Evolutionary conservation across 2,797 vertebrate genomes (phyloP).

Genomic region (Sebastes oblongus): DNA sequence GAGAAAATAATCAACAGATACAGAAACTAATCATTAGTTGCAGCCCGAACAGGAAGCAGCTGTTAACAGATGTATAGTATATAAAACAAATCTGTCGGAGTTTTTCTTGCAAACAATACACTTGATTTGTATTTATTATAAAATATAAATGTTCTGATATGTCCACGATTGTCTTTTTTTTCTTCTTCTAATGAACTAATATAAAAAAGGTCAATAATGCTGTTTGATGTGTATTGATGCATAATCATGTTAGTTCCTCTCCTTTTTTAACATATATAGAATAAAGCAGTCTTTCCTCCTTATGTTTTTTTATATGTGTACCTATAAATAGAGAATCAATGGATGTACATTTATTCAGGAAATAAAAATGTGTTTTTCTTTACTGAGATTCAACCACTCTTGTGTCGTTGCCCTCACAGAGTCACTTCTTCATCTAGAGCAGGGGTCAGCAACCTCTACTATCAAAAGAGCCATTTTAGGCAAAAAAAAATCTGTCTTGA

Average conservation of each 20-base stretch:
- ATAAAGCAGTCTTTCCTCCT: background rate
- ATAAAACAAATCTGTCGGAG: background rate
- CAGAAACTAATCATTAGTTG: too few species aligned
- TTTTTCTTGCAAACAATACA: background rate
- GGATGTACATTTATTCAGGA: slow-evolving; percentile 2
- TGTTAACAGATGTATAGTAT: too few species aligned
- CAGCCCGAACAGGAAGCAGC: too few species aligned
- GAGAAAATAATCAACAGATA: too few species aligned
- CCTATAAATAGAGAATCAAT: background rate
- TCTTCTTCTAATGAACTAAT: slow-evolving; percentile 23
- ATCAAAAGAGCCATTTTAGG: too few species aligned
- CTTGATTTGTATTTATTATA: slow-evolving; percentile 27
- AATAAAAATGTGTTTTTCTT: slow-evolving; percentile 21
- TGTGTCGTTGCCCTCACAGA: slow-evolving; percentile 1
- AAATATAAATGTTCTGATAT: slow-evolving; percentile 18
- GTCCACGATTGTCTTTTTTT: slow-evolving; percentile 9
- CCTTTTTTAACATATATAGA: background rate
- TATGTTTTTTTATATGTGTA: background rate
- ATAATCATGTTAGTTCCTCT: background rate
- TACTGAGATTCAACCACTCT: background rate
- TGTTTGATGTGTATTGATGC: background rate
- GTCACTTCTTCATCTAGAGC: background rate
- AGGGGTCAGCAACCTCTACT: too few species aligned
- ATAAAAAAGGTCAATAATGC: background rate
- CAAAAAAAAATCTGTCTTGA: too few species aligned